Percentiles rank a stretch among this genome's conserved stretches.
These are phyloP conservation scores for Leuciscus idus DNA, from an alignment of 2,113 vertebrate species.

Conservation along the genomic window DNA sequence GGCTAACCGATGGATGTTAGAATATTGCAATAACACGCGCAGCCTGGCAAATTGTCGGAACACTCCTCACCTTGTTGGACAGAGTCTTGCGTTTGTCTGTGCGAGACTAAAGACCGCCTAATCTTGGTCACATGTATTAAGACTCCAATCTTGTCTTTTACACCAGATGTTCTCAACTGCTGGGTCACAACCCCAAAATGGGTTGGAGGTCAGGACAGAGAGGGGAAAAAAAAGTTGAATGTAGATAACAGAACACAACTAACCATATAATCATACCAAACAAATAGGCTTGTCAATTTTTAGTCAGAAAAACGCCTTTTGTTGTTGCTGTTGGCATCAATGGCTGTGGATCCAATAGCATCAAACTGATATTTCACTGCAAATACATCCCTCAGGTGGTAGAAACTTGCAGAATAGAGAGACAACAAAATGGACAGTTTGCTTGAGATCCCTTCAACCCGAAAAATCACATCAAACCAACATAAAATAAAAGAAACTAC, in stretches of 20 bases:
- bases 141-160: conserved; percentile 14
- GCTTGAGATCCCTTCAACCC: too few species aligned
- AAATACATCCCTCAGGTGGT: background rate
- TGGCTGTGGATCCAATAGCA: too few species aligned
- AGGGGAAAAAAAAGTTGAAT: background rate
- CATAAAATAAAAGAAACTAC: too few species aligned
- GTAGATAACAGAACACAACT: background rate
- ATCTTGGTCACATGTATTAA: background rate
- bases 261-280: background rate
- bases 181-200: background rate
- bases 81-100: background rate
- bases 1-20: conserved; percentile 16
- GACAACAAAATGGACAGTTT: too few species aligned
- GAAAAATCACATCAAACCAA: too few species aligned
- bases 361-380: background rate
- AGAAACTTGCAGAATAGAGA: too few species aligned
- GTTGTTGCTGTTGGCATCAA: background rate
- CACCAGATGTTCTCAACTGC: conserved; percentile 1
- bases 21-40: background rate
- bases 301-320: background rate
- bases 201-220: background rate
- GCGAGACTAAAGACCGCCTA: background rate
- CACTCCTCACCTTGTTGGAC: background rate
- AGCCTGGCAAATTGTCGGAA: background rate
- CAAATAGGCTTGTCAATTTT: background rate